These are phyloP conservation scores for Drosophila arawakana DNA, from an alignment of 1,140 invertebrate genomes.

Conservation along the genomic window DNA sequence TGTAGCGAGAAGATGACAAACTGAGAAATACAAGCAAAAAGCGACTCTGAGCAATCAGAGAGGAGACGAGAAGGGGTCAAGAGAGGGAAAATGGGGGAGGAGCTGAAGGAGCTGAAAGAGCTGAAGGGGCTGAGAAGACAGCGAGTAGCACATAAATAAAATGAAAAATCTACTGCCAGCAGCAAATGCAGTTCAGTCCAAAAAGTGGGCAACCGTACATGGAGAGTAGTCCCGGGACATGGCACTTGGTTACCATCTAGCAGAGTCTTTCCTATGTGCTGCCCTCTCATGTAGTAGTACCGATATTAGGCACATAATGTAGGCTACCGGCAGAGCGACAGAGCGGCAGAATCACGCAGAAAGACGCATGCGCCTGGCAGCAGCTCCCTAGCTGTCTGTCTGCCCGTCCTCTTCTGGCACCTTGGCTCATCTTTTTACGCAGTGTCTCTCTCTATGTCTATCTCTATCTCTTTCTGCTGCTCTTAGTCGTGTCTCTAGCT, in stretches of 20 bases:
- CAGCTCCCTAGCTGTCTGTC: conserved; percentile 47
- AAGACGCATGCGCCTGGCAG: conserved; percentile 53
- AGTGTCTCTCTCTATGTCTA: background rate
- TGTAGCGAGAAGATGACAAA: conserved; percentile 77
- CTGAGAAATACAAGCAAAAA: conserved; percentile 70
- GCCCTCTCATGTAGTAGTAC: conserved; percentile 21
- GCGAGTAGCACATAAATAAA: conserved; percentile 77
- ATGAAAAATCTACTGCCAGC: conserved; percentile 82
- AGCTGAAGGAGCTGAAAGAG: background rate
- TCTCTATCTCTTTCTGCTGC: background rate
- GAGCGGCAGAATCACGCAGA: conserved; percentile 12
- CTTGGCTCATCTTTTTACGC: background rate
- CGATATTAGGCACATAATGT: conserved; percentile 77
- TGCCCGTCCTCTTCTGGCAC: conserved; percentile 56
- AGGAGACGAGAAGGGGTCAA: background rate
- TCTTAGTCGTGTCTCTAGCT: background rate
- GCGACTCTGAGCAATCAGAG: conserved; percentile 46
- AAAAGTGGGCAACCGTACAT: conserved; percentile 55
- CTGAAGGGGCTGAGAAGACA: background rate
- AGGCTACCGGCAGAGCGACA: conserved; percentile 53
- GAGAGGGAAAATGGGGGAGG: background rate
- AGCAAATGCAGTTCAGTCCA: conserved; percentile 70
- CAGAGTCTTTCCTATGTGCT: conserved; percentile 31
- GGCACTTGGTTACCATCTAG: conserved; percentile 56
- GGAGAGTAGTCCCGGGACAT: conserved; percentile 40